Percentiles rank a stretch among this genome's conserved stretches.
These are phyloP conservation scores for Haemorhous mexicanus DNA, from an alignment of 2,113 vertebrate species.

Conservation along the genomic window DNA sequence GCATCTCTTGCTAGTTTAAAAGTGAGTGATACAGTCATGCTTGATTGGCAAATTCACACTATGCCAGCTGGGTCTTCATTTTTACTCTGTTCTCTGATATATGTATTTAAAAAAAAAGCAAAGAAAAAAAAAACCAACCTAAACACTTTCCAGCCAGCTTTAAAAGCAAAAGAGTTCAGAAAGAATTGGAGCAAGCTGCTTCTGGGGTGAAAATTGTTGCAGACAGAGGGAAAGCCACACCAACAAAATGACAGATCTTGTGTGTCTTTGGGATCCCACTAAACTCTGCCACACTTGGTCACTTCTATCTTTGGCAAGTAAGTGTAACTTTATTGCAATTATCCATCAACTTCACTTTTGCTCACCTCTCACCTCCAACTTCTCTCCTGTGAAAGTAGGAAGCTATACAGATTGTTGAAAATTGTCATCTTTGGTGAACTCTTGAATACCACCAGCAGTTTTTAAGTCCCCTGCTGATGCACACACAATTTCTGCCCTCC, in stretches of 20 bases:
- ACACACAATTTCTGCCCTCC: neutral
- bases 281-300: neutral
- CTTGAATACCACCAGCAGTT: neutral
- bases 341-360: neutral
- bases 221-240: neutral
- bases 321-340: neutral
- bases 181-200: constrained; percentile 13
- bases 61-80: constrained; percentile 42
- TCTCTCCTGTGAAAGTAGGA: neutral
- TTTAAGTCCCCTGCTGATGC: neutral
- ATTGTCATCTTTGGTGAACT: neutral
- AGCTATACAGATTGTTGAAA: neutral
- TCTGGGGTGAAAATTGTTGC: neutral
- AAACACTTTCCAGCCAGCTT: neutral
- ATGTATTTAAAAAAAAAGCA: neutral
- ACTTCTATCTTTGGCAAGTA: neutral
- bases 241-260: neutral
- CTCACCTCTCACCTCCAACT: constrained; percentile 34
- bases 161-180: neutral
- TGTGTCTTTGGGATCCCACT: constrained; percentile 6
- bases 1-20: constrained; percentile 6
- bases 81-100: constrained; percentile 34
- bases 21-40: constrained; percentile 11
- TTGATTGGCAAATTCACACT: constrained; percentile 52
- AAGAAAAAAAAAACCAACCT: neutral